phyloP scores from a whole-genome alignment of 2,113 vertebrate genomes.

The Regulus satrapa region DNA sequence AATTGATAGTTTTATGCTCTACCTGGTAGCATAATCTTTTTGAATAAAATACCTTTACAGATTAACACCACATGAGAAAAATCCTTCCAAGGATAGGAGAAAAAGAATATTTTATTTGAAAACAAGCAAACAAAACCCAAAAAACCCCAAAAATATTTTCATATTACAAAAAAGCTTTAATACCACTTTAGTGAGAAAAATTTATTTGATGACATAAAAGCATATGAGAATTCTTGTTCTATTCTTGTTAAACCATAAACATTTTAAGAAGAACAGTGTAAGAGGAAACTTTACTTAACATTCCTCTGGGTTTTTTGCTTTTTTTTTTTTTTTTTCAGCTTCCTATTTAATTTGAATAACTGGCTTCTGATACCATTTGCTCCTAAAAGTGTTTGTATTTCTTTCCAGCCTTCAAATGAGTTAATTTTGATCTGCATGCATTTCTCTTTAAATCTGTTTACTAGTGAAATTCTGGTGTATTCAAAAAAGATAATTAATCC shows the following conservation, averaged over 20 bases:
- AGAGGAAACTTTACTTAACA: neutral
- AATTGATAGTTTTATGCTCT: neutral
- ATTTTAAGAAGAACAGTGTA: neutral
- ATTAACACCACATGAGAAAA: neutral
- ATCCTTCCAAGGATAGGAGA: neutral
- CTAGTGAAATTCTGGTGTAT: neutral
- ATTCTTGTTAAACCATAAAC: neutral
- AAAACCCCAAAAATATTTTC: neutral
- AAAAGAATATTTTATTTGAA: neutral
- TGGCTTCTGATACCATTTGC: neutral
- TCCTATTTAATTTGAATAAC: neutral
- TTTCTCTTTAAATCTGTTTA: neutral
- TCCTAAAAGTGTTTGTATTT: neutral
- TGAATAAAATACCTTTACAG: neutral
- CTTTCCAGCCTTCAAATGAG: neutral
- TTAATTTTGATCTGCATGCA: neutral
- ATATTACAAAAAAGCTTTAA: neutral
- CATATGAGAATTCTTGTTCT: neutral
- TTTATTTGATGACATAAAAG: neutral
- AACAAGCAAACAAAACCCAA: neutral
- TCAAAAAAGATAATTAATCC: neutral
- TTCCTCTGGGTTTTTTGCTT: rapidly evolving
- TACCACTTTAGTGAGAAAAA: neutral
- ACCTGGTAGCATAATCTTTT: neutral
- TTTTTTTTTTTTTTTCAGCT: neutral